Conservation (phyloP, 2,113 vertebrate genomes). For the Sorex fumeus region DNA sequence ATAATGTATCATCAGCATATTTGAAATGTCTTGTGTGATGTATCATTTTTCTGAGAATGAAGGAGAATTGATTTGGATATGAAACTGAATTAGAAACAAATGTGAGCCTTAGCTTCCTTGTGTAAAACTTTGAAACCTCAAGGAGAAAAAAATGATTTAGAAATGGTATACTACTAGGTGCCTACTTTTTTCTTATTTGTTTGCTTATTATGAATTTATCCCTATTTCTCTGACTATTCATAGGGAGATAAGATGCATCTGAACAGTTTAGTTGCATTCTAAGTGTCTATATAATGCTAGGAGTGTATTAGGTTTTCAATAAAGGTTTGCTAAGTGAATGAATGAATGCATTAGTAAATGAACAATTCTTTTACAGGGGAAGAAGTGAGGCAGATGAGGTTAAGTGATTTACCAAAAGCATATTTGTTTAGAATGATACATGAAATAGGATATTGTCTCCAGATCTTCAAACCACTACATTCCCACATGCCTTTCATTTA, state of each 20-base stretch:
- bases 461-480: background rate
- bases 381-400: background rate
- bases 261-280: background rate
- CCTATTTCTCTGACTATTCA: background rate
- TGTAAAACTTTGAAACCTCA: constrained; percentile 11
- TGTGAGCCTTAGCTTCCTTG: background rate
- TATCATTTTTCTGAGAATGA: background rate
- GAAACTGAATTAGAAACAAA: background rate
- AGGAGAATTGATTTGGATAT: background rate
- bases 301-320: background rate
- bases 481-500: background rate
- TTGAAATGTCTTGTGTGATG: constrained; percentile 8
- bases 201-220: background rate
- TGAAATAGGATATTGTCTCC: background rate
- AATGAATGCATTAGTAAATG: background rate
- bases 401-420: background rate
- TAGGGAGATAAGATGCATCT: background rate
- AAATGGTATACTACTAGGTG: background rate
- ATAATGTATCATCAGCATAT: background rate
- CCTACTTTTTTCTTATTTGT: background rate
- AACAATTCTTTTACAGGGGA: background rate
- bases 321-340: constrained; percentile 9
- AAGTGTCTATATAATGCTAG: background rate
- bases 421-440: background rate
- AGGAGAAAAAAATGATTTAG: background rate